Percentiles rank a stretch among this genome's conserved stretches.
phyloP scores from a whole-genome alignment of 2,888 invertebrate genomes.

The Alsophila aescularia region DNA sequence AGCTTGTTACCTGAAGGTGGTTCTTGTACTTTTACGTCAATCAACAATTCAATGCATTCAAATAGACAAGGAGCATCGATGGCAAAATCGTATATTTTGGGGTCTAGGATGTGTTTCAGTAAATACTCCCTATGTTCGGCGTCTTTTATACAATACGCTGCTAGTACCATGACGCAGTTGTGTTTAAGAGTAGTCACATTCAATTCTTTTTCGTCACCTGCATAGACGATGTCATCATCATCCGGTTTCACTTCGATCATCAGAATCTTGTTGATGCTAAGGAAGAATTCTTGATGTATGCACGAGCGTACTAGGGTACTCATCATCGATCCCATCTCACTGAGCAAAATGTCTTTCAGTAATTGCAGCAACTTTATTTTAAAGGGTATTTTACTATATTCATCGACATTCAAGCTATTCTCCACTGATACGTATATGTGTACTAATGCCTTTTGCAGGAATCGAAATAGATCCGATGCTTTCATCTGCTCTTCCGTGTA shows the following conservation, averaged over 20 bases:
- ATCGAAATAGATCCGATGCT: constrained; percentile 42
- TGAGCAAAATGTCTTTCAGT: constrained; percentile 52
- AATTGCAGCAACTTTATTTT: constrained; percentile 55
- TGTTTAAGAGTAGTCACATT: constrained; percentile 59
- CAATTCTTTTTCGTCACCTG: constrained; percentile 62
- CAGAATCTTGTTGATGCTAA: constrained; percentile 61
- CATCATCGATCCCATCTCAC: constrained; percentile 52
- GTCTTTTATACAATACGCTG: constrained; percentile 64
- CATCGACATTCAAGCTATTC: constrained; percentile 48
- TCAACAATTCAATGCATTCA: constrained; percentile 61
- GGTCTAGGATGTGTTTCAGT: constrained; percentile 64
- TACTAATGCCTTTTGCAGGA: constrained; percentile 48
- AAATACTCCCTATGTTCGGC: constrained; percentile 63
- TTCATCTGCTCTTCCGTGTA: constrained; percentile 44
- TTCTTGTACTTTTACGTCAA: constrained; percentile 49
- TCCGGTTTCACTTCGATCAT: constrained; percentile 50
- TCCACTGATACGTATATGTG: constrained; percentile 50
- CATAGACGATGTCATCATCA: constrained; percentile 54
- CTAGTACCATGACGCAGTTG: constrained; percentile 61
- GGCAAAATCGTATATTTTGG: constrained; percentile 62
- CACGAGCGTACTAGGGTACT: constrained; percentile 49
- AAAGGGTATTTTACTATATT: constrained; percentile 39
- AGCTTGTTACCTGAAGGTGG: constrained; percentile 62
- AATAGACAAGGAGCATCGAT: constrained; percentile 62
- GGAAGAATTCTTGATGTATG: constrained; percentile 62